Conservation (phyloP, 2,113 vertebrate species). For the Actenoides hombroni region DNA sequence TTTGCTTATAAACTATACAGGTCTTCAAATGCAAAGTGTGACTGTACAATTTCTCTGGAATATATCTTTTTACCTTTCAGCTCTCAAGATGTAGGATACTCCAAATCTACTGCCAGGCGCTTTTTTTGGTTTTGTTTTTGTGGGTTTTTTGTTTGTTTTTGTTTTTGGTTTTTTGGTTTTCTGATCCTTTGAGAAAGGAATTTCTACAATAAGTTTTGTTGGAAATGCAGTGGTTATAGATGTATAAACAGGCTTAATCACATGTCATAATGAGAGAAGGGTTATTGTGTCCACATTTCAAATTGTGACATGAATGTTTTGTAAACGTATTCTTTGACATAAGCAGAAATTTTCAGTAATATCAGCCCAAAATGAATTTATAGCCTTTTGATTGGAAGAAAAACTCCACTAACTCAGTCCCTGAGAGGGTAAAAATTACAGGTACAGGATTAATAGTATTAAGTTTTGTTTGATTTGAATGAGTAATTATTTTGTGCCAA, state of each 20-base stretch:
- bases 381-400: not conserved
- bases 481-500: slow-evolving; percentile 1
- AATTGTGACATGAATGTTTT: not conserved
- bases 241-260: not conserved
- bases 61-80: not conserved
- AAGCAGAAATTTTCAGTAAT: not conserved
- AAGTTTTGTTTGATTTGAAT: not conserved
- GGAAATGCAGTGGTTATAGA: not conserved
- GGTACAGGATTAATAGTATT: not conserved
- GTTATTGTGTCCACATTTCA: not conserved
- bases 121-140: not conserved
- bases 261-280: not conserved
- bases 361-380: not conserved
- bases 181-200: not conserved
- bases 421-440: not conserved
- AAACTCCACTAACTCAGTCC: not conserved
- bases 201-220: not conserved
- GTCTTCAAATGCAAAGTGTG: not conserved
- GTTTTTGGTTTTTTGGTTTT: not conserved
- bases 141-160: not conserved
- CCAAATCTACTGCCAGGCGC: not conserved
- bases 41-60: not conserved
- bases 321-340: not conserved
- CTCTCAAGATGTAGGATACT: not conserved
- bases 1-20: not conserved